These are phyloP conservation scores for Micronisus gabar DNA, from an alignment of 2,113 vertebrate genomes.

Conservation along the genomic window DNA sequence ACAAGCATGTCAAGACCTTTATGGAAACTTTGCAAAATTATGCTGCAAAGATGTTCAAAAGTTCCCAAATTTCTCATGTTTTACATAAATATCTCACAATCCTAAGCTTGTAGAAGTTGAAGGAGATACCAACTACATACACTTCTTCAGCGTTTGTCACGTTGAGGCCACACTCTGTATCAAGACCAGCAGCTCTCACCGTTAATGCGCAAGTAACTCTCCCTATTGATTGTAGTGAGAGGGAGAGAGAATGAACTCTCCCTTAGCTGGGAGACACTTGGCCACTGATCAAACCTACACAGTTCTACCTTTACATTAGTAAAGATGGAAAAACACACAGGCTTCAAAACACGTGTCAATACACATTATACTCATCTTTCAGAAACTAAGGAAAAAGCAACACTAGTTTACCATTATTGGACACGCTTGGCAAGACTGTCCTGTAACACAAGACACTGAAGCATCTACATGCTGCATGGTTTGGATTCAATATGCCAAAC, in stretches of 20 bases:
- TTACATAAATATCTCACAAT: not conserved
- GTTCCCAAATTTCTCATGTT: not conserved
- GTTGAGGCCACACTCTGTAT: not conserved
- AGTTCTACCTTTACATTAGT: not conserved
- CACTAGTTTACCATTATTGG: not conserved
- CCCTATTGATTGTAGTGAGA: not conserved
- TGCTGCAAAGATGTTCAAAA: not conserved
- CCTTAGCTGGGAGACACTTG: not conserved
- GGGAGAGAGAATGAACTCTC: not conserved
- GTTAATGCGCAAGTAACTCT: not conserved
- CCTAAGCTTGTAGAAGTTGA: not conserved
- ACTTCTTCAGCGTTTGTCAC: not conserved
- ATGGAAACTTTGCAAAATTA: not conserved
- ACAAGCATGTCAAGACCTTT: not conserved
- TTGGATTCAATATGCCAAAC: not conserved
- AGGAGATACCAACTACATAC: not conserved
- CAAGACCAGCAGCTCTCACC: not conserved
- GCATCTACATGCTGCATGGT: not conserved
- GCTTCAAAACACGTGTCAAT: not conserved
- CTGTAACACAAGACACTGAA: not conserved
- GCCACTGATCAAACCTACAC: not conserved
- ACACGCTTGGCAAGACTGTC: rapidly evolving
- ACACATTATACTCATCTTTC: not conserved
- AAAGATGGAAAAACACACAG: not conserved
- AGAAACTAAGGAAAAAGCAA: not conserved